These are phyloP conservation scores for Scomber japonicus DNA, from an alignment of 2,113 vertebrate species.

Conservation along the genomic window DNA sequence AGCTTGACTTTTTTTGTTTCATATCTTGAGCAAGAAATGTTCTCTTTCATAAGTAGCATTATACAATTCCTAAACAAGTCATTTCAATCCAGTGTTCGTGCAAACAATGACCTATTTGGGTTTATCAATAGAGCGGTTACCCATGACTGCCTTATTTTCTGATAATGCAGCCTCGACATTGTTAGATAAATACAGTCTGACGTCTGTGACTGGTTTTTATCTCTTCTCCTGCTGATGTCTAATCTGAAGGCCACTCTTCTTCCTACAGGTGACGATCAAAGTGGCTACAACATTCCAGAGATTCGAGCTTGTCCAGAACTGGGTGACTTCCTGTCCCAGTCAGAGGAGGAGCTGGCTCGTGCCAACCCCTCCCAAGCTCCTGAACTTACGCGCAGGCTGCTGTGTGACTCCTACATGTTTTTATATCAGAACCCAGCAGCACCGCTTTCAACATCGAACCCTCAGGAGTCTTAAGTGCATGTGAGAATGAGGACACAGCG, in stretches of 20 bases:
- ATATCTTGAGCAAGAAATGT: not conserved
- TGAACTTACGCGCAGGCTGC: slow-evolving; percentile 80
- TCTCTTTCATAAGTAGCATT: too few species aligned
- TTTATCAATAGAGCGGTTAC: not conserved
- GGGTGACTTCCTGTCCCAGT: slow-evolving; percentile 83
- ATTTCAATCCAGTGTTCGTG: not conserved
- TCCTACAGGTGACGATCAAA: slow-evolving; percentile 79
- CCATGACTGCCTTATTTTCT: slow-evolving; percentile 23
- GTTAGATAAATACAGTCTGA: slow-evolving; percentile 63
- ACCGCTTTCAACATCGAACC: slow-evolving; percentile 43
- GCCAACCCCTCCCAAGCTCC: slow-evolving; percentile 71
- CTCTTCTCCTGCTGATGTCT: slow-evolving; percentile 51
- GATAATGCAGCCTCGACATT: slow-evolving; percentile 36
- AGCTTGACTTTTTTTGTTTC: not conserved
- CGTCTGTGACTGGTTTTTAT: slow-evolving; percentile 51
- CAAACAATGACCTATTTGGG: slow-evolving; percentile 25
- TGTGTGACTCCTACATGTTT: slow-evolving; percentile 88
- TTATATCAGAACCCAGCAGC: slow-evolving; percentile 79
- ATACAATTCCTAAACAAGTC: not conserved
- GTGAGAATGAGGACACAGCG: slow-evolving; percentile 28
- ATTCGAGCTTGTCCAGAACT: slow-evolving; percentile 84
- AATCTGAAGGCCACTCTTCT: slow-evolving; percentile 48
- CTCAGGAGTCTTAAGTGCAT: slow-evolving; percentile 25
- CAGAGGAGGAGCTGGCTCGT: slow-evolving; percentile 75
- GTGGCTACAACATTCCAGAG: slow-evolving; percentile 84